These are phyloP conservation scores for Malurus elegans DNA, from an alignment of 2,113 vertebrate species.

Conservation along the genomic window DNA sequence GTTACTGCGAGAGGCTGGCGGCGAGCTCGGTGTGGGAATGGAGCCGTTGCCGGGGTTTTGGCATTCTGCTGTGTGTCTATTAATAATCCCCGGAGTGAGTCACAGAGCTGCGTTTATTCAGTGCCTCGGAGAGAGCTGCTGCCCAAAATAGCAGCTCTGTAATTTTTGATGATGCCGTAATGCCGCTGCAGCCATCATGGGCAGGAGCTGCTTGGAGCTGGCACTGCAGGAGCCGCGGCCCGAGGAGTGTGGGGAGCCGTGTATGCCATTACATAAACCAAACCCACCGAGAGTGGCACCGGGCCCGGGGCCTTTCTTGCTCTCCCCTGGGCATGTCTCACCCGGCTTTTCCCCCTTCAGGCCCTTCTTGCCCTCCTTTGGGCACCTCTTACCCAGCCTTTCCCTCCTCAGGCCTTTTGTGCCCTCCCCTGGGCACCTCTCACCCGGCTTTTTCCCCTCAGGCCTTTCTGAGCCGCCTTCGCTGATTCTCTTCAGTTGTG, in stretches of 20 bases:
- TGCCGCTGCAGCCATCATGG: background rate
- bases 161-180: constrained; percentile 50
- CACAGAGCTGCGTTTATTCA: constrained; percentile 49
- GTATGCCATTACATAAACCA: background rate
- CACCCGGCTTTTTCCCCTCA: background rate
- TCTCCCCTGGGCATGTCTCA: background rate
- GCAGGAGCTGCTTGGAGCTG: background rate
- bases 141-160: constrained; percentile 56
- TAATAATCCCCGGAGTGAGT: constrained; percentile 58
- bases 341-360: background rate
- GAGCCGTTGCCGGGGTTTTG: constrained; percentile 2
- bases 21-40: background rate
- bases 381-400: background rate
- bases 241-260: background rate
- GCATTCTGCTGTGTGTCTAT: constrained; percentile 58
- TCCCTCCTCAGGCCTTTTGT: background rate
- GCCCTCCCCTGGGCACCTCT: background rate
- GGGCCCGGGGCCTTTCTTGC: background rate
- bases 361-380: background rate
- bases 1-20: background rate
- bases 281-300: accelerated
- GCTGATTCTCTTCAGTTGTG: background rate
- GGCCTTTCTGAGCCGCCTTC: background rate
- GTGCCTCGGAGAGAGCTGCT: background rate
- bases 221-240: background rate